Conservation (phyloP, 2,888 invertebrate genomes). For the Choristoneura rosaceana region DNA sequence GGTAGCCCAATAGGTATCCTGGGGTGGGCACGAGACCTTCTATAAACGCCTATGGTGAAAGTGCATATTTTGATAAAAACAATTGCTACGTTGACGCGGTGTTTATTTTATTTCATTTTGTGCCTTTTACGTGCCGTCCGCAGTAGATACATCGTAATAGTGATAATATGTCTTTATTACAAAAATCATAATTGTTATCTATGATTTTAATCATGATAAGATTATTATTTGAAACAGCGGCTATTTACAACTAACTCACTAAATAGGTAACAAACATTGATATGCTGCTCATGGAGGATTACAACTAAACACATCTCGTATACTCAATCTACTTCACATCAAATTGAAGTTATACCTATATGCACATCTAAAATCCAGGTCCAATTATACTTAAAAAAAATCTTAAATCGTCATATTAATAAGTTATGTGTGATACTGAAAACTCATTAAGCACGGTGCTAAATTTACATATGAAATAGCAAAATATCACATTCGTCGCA, state of each 20-base stretch:
- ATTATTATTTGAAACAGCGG: slow-evolving; percentile 3
- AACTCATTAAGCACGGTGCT: not conserved
- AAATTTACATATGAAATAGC: slow-evolving; percentile 20
- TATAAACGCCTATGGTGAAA: not conserved
- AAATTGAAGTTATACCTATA: slow-evolving; percentile 7
- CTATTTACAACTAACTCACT: slow-evolving; percentile 23
- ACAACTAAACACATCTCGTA: slow-evolving; percentile 13
- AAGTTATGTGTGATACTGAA: not conserved
- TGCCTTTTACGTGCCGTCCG: not conserved
- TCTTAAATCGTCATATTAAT: not conserved
- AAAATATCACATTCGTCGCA: slow-evolving; percentile 34
- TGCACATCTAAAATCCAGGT: not conserved
- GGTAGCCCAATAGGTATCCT: too few species aligned
- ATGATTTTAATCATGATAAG: slow-evolving; percentile 4
- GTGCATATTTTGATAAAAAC: not conserved
- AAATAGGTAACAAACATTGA: slow-evolving; percentile 5
- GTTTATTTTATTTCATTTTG: not conserved
- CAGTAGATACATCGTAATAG: too few species aligned
- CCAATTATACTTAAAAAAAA: not conserved
- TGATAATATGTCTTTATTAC: too few species aligned
- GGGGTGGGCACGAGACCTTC: too few species aligned
- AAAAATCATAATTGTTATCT: not conserved
- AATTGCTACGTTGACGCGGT: too few species aligned
- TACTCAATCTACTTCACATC: slow-evolving; percentile 1
- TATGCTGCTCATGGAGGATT: slow-evolving; percentile 18